phyloP scores from a whole-genome alignment of 2,888 invertebrate genomes.

The Amphipoea oculea region DNA sequence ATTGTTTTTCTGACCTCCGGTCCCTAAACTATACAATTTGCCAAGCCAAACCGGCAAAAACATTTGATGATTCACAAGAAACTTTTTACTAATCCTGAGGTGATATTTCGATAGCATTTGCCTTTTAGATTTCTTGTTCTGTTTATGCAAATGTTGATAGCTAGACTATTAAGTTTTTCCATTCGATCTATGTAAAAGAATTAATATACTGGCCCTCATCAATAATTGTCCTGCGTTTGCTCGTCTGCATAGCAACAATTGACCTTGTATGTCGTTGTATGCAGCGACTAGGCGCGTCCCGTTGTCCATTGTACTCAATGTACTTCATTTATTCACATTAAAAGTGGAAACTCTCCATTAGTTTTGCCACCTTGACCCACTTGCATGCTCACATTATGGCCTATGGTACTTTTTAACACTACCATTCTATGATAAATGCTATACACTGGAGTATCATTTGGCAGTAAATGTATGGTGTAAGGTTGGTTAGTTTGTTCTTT shows the following conservation, averaged over 20 bases:
- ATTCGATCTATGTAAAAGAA: neutral
- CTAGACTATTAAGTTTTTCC: neutral
- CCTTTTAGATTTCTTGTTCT: neutral
- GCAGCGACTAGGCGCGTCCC: slow-evolving; percentile 70
- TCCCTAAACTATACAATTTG: slow-evolving; percentile 34
- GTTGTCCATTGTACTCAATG: slow-evolving; percentile 71
- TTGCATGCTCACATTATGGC: slow-evolving; percentile 45
- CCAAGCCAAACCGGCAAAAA: slow-evolving; percentile 29
- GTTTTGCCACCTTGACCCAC: slow-evolving; percentile 75
- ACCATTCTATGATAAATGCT: slow-evolving; percentile 52
- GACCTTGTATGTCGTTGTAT: slow-evolving; percentile 65
- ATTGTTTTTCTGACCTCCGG: slow-evolving; percentile 39
- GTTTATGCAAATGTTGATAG: neutral
- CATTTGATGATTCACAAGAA: slow-evolving; percentile 35
- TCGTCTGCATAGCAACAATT: slow-evolving; percentile 47
- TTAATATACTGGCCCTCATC: neutral
- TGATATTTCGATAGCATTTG: slow-evolving; percentile 10
- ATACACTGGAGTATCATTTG: slow-evolving; percentile 48
- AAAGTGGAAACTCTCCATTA: slow-evolving; percentile 76
- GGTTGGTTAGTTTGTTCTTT: slow-evolving; percentile 5
- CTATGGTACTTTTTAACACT: slow-evolving; percentile 57
- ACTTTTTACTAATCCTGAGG: slow-evolving; percentile 31
- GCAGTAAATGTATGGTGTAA: slow-evolving; percentile 23
- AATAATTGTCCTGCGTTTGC: slow-evolving; percentile 17
- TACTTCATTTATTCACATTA: slow-evolving; percentile 68